A percentile compares a stretch with the other conserved stretches of the same genome.
phyloP scores from a whole-genome alignment of 2,113 vertebrate species.

The Malaclemys terrapin region DNA sequence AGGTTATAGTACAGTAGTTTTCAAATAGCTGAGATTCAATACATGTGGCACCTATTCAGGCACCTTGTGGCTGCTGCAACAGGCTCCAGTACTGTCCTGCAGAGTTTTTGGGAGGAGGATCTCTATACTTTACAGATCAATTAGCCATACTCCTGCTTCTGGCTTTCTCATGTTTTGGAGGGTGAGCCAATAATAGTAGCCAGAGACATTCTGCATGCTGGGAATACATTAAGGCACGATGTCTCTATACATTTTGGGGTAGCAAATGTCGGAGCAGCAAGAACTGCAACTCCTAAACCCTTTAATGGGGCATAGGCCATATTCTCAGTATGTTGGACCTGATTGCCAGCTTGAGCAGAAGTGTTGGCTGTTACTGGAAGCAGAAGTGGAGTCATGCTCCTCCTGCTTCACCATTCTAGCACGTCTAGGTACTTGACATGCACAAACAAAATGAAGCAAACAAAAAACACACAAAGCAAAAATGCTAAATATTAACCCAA shows the following conservation, averaged over 20 bases:
- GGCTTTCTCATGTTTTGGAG: background rate
- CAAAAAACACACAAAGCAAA: background rate
- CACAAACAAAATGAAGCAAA: background rate
- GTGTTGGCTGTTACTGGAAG: background rate
- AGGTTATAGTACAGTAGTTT: background rate
- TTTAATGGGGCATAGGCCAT: background rate
- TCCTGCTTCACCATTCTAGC: background rate
- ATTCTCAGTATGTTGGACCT: background rate
- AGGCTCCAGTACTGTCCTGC: background rate
- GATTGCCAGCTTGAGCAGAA: background rate
- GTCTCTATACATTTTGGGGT: no score
- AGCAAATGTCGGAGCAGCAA: background rate
- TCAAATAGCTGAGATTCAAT: background rate
- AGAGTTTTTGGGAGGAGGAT: background rate
- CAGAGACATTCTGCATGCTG: background rate
- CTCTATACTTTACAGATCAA: background rate
- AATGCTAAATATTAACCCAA: background rate
- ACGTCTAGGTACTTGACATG: background rate
- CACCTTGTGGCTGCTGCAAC: background rate
- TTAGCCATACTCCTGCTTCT: background rate
- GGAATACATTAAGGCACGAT: background rate
- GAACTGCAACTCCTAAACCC: background rate
- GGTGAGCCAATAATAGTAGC: background rate
- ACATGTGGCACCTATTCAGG: background rate
- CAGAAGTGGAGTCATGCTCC: background rate